Base-by-base conservation (phyloP, 2,888 invertebrate genomes). In the Iselma pallidipennis region DNA sequence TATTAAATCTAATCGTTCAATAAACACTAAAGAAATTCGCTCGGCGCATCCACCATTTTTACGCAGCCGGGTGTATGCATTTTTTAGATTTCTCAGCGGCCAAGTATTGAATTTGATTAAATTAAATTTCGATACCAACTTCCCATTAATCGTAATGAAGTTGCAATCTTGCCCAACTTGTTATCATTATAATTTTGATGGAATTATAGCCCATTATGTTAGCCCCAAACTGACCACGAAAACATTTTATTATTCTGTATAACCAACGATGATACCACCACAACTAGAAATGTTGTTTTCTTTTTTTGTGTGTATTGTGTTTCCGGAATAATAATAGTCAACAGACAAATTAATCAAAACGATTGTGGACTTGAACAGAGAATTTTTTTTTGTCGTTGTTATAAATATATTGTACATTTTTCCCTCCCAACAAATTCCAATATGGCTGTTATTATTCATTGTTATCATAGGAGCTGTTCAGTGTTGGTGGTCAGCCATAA, bases 381-480 rank as follows among this genome's bases (percentile, higher is more conserved):
- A n/a, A 45, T 19, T 19, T 28, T 2, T 28, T 28, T 7, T 28
- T 28, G 9, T 28, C 28, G 9, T 4, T 28, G n/a, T n/a, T n/a
- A n/a, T n/a, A n/a, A n/a, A n/a, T 28, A 5, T 19, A 33, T 48
- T 45, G 21, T 29, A 54, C 28, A 48, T 59, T 54, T 59, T 26
- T 33, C 29, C 26, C 12, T 7, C 49, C n/a, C 28, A 33, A 51
- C 50, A 55, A 55, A 56, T 56, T 60, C 56, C 52, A 60, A 53
- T 61, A 57, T 61, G 53, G 57, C 42, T n/a, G 4, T 21, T 49
- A 57, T 61, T 61, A 61, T 42, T 61, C 57, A 61, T 61, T 54
- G 56, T 61, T 61, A 57, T 57, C 57, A 42, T 37, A n/a, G 56
- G 42, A 52, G 61, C 49, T 51, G 45, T 45, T 28, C 28, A 28